Evolutionary conservation across 2,888 invertebrate genomes (phyloP).

Genomic region (Pimpla rufipes): DNA sequence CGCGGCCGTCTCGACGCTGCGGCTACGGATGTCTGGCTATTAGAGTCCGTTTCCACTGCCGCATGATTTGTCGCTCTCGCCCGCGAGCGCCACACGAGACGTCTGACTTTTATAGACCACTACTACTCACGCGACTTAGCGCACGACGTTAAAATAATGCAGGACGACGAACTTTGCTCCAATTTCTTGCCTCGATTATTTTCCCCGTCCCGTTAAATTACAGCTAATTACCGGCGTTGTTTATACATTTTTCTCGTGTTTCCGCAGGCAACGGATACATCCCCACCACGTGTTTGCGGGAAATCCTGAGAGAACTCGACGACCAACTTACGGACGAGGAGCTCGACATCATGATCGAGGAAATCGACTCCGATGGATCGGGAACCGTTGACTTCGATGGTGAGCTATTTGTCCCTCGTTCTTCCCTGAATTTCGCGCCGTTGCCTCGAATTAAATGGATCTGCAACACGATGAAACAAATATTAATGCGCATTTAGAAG

Average conservation of each 20-base stretch:
- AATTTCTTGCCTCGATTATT: conserved; percentile 8
- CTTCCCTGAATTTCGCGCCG: background rate
- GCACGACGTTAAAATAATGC: conserved; percentile 14
- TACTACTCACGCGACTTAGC: conserved; percentile 22
- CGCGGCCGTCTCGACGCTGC: background rate
- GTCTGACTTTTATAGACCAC: conserved; percentile 51
- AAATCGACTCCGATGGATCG: conserved; percentile 99
- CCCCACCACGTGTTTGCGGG: conserved; percentile 96
- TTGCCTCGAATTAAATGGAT: background rate
- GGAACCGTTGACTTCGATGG: conserved; percentile 99
- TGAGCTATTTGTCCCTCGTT: conserved; percentile 84
- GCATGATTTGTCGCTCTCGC: conserved; percentile 14
- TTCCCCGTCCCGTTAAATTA: too few species aligned
- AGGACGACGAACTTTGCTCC: conserved; percentile 33
- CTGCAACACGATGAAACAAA: conserved; percentile 31
- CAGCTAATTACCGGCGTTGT: too few species aligned
- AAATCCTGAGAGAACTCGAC: conserved; percentile 97
- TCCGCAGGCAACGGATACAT: conserved; percentile 94
- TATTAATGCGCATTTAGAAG: conserved; percentile 34
- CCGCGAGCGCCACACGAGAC: too few species aligned
- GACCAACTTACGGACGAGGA: conserved; percentile 98
- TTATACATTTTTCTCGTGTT: conserved; percentile 6
- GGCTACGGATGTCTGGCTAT: conserved; percentile 45
- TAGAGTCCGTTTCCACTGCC: conserved; percentile 54
- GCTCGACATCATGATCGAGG: conserved; percentile 98